phyloP scores from a whole-genome alignment of 2,113 vertebrate genomes.

The Ameiurus melas region DNA sequence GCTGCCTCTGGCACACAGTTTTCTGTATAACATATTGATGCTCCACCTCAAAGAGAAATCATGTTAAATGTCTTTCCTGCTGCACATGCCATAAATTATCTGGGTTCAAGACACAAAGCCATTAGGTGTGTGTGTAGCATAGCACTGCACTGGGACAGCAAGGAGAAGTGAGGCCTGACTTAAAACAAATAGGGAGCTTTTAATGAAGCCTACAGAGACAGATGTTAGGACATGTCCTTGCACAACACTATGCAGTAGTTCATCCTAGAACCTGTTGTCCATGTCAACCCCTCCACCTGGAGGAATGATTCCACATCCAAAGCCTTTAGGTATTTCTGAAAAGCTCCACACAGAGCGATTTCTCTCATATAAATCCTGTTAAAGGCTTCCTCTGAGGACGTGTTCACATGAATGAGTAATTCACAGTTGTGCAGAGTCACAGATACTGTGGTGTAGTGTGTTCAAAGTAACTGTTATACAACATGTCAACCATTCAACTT shows the following conservation, averaged over 20 bases:
- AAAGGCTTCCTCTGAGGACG: not conserved
- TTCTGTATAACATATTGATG: slow-evolving; percentile 34
- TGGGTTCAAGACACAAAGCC: slow-evolving; percentile 32
- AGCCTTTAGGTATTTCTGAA: not conserved
- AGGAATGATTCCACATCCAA: not conserved
- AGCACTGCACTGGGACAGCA: not conserved
- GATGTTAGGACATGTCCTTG: slow-evolving; percentile 2
- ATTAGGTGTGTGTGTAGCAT: slow-evolving; percentile 4
- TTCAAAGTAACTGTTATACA: not conserved
- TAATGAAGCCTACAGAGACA: slow-evolving; percentile 46
- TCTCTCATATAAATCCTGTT: not conserved
- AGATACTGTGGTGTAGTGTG: not conserved
- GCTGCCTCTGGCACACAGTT: slow-evolving; percentile 34
- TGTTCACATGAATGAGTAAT: not conserved
- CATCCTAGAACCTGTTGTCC: not conserved
- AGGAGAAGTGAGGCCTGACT: not conserved
- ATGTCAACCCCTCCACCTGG: not conserved
- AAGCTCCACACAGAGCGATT: slow-evolving; percentile 4
- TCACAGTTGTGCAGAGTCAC: not conserved
- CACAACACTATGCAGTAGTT: not conserved
- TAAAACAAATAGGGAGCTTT: not conserved
- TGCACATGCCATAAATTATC: slow-evolving; percentile 46
- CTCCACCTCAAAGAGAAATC: slow-evolving; percentile 18
- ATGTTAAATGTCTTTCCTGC: slow-evolving; percentile 44
- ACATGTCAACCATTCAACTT: not conserved